Evolutionary conservation across 2,797 vertebrate genomes (phyloP).

Genomic region (Buphagus erythrorhynchus): DNA sequence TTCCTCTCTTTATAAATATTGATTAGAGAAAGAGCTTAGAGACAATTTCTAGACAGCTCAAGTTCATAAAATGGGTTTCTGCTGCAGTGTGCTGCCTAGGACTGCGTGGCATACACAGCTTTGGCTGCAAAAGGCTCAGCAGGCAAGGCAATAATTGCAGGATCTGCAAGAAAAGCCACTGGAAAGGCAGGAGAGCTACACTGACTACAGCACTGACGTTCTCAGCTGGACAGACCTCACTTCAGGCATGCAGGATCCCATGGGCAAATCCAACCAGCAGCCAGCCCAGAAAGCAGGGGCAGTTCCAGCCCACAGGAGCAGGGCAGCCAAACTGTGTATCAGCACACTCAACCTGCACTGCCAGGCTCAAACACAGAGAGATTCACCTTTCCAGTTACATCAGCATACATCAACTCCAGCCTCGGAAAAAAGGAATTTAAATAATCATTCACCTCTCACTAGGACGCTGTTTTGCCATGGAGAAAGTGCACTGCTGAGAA

Average conservation of each 20-base stretch:
- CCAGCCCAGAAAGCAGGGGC: neutral
- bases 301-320: neutral
- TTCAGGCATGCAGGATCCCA: neutral
- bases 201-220: neutral
- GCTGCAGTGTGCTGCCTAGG: neutral
- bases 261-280: fast-evolving
- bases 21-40: neutral
- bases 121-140: neutral
- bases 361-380: neutral
- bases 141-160: neutral
- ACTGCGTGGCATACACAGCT: neutral
- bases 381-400: neutral
- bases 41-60: neutral
- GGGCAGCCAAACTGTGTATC: neutral
- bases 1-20: neutral
- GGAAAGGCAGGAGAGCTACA: neutral
- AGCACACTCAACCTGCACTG: neutral
- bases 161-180: neutral
- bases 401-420: neutral
- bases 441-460: neutral
- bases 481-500: neutral
- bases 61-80: neutral
- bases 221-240: neutral
- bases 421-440: neutral
- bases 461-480: neutral